Evolutionary conservation across 1,140 invertebrate species (phyloP).

Genomic region (Chelonus insularis): DNA sequence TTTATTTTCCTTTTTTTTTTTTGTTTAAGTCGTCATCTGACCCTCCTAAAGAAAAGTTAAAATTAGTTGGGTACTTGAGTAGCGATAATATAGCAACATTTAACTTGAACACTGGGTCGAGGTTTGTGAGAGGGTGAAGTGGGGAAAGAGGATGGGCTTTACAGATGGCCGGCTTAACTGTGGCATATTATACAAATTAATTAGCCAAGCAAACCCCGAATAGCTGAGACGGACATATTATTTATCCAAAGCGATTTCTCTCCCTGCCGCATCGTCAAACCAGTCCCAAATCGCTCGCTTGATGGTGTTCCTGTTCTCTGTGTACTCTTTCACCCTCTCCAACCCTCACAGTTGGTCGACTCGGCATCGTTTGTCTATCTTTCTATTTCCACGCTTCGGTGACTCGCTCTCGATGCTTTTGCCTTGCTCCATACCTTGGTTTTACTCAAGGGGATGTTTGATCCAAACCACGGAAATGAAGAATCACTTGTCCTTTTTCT

Average conservation of each 20-base stretch:
- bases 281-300: neutral
- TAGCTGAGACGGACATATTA: constrained; percentile 55
- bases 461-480: neutral
- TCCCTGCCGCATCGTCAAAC: constrained; percentile 19
- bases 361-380: constrained; percentile 49
- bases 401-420: constrained; percentile 31
- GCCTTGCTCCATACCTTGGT: neutral
- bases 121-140: constrained; percentile 17
- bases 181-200: constrained; percentile 61
- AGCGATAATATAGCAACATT: too few relatives aligned
- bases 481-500: neutral
- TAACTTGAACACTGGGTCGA: too few relatives aligned
- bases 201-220: constrained; percentile 38
- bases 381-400: constrained; percentile 44
- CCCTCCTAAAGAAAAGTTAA: too few relatives aligned
- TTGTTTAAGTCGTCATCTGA: too few relatives aligned
- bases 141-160: constrained; percentile 42
- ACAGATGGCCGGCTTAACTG: constrained; percentile 58
- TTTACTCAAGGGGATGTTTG: neutral
- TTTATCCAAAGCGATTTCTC: constrained; percentile 41
- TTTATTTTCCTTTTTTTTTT: neutral
- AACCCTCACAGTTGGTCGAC: constrained; percentile 42
- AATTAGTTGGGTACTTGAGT: too few relatives aligned
- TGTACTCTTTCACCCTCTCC: constrained; percentile 21
- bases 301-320: neutral